Conservation (phyloP, 2,113 vertebrate species). For the Leucoraja erinaceus region DNA sequence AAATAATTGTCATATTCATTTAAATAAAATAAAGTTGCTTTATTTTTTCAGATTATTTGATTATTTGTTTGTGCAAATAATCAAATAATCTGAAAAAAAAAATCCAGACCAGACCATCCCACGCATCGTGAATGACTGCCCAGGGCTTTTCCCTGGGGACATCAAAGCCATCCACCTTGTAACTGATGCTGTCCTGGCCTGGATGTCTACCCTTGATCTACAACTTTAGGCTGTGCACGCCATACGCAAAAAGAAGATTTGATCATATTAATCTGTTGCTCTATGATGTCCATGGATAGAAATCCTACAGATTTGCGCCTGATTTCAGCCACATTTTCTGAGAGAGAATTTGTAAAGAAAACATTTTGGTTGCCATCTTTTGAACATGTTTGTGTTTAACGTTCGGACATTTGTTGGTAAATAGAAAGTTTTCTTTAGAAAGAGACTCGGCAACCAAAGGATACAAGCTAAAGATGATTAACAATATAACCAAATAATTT, state of each 20-base stretch:
- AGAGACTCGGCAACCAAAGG: not conserved
- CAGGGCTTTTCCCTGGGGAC: too few relatives aligned
- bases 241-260: too few relatives aligned
- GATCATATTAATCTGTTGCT: not conserved
- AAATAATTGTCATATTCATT: not conserved
- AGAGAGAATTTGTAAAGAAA: not conserved
- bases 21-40: not conserved
- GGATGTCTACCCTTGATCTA: too few relatives aligned
- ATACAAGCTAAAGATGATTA: not conserved
- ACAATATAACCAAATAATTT: not conserved
- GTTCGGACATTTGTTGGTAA: not conserved
- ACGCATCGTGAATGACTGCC: too few relatives aligned
- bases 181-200: too few relatives aligned
- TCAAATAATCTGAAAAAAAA: too few relatives aligned
- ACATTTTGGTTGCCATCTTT: too few relatives aligned
- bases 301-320: not conserved
- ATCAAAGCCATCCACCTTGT: too few relatives aligned
- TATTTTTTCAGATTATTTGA: not conserved
- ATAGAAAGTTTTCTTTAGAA: not conserved
- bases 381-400: not conserved
- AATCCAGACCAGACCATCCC: too few relatives aligned
- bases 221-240: too few relatives aligned
- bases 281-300: not conserved
- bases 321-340: not conserved
- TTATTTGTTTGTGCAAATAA: not conserved